Base-by-base conservation (phyloP, 2,797 vertebrate genomes). In the Sebastes paucispinis region DNA sequence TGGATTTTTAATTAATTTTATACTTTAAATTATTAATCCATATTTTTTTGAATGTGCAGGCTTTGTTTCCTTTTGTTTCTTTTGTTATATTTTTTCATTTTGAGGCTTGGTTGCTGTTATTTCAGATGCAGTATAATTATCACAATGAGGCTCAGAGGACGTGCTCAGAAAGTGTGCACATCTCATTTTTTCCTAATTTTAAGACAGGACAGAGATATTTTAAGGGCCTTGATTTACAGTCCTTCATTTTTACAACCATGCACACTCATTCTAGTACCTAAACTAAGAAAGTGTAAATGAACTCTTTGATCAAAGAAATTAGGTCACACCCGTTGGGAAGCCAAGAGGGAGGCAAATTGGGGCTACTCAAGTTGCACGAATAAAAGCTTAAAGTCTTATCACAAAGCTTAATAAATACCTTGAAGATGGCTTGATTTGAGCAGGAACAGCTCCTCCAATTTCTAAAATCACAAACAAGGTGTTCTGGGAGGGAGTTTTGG, bases 261-360 rank as follows among this genome's bases (percentile, higher is more conserved):
- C 76, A 27, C 63, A 43, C 32, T 79, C 34, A 54, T 83, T 72
- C 25, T 60, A 52, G 36, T 70, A 16, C 25, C 85, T 87, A 83
- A 69, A 87, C 69, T 63, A 83, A 79, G 75, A 86, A 86, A 86
- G 73, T 74, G 76, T 70, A 83, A 91, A 87, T 87, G 10, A 86
- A 77, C 36, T 84, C 89, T 92, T 93, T 93, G 91, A 93, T 94
- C 85, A 88, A 84, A 74, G 79, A 87, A 93, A 92, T 89, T 64
- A 79, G 88, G 90, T 87, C 78, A 86, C 82, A 86, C 43, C 88
- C 72, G 13, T 64, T 79, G 85, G 86, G 87, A 90, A 75, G 75
- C 67, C 58, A 34, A 82, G 77, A 66, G 69, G 43, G 47, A 79
- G 50, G 57, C 73, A 77, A 89, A 88, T 13, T 71, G 47, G 57